Base-by-base conservation (phyloP, 2,888 invertebrate species). In the Acrobasis suavella region DNA sequence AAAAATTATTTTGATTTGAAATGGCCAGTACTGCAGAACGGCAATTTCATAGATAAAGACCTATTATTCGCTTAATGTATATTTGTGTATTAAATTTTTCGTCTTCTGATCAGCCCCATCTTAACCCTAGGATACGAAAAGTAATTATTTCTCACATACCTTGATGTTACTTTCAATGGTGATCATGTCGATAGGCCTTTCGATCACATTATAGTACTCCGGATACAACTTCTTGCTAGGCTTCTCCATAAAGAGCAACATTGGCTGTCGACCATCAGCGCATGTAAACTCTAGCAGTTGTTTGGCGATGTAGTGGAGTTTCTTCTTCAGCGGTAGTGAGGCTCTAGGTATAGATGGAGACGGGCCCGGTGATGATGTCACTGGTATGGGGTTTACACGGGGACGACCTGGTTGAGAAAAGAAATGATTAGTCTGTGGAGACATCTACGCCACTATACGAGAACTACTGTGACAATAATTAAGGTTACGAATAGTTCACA, bases 141-240 rank as follows among this genome's bases (percentile, higher is more conserved):
- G 32, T 38, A 61, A 37, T 37, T 51, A 39, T 9, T 9, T 37
- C 39, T 46, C 16, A 58, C 73, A 67, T 54, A 93, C 93, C 85
- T 97, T 97, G 65, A 99, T 98, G 86, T 98, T 98, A 63, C 95
- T 93, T 81, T 98, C 98, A 75, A 99, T 98, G 62, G 96, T 97
- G 63, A 97, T 94, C 96, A 99, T 97, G 84, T 99, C 99, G 62
- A 99, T 98, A 0, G 99, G 99, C 74, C 96, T 96, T 39, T 96
- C 95, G 68, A 99, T 99, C 1, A 99, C 96, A 85, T 97, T 96
- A 85, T 98, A 99, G 83, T 99, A 99, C 82, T 98, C 98, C 0
- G 98, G 98, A 81, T 99, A 99, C 42, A 97, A 91, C 80, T 98
- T 98, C 83, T 97, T 96, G 38, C 98, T 98, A 0, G 99, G 99